phyloP scores from a whole-genome alignment of 2,113 vertebrate genomes.

The Orientallactaga bullata region DNA sequence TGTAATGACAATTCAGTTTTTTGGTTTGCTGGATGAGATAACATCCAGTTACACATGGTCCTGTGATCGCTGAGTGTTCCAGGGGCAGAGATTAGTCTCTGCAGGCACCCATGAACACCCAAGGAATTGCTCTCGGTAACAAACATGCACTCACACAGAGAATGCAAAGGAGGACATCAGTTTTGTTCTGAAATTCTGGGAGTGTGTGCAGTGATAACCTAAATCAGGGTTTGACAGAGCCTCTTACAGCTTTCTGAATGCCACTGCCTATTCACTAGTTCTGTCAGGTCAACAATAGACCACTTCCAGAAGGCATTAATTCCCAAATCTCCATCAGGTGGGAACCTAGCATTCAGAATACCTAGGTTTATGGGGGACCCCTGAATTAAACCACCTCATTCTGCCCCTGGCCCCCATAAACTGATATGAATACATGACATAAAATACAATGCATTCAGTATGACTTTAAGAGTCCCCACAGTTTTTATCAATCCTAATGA shows the following conservation, averaged over 20 bases:
- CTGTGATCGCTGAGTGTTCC: not conserved
- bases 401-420: no score
- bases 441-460: no score
- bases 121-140: not conserved
- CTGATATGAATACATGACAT: no score
- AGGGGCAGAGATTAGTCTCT: not conserved
- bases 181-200: not conserved
- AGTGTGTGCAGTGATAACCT: not conserved
- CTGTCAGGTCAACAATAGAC: no score
- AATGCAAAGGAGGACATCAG: not conserved
- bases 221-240: not conserved
- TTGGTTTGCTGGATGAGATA: not conserved
- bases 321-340: no score
- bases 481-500: no score
- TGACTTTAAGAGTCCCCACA: no score
- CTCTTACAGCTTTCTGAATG: not conserved
- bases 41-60: not conserved
- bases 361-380: no score
- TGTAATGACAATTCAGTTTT: not conserved
- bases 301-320: no score
- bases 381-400: no score
- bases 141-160: not conserved
- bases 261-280: not conserved
- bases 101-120: not conserved
- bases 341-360: no score